phyloP scores from a whole-genome alignment of 2,797 vertebrate genomes.

The Vireo griseus region DNA sequence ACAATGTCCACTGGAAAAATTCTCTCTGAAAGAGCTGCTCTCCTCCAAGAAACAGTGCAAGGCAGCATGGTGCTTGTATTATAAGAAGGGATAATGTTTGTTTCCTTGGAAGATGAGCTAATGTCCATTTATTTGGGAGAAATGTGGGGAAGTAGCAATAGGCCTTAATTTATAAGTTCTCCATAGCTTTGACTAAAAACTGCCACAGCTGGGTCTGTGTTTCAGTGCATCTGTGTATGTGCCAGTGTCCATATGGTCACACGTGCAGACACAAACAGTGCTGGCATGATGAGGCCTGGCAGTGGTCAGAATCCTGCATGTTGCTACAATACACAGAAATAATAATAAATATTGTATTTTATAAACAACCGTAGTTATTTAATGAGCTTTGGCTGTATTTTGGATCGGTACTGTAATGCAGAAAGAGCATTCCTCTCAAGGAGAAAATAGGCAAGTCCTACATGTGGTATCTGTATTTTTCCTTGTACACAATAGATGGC shows the following conservation, averaged over 20 bases:
- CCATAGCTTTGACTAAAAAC: neutral
- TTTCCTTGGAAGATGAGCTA: neutral
- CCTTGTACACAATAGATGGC: slow-evolving; percentile 59
- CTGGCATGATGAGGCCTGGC: neutral
- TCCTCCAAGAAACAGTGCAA: neutral
- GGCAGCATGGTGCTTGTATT: neutral
- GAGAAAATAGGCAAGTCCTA: neutral
- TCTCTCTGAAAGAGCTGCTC: neutral
- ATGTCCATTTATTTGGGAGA: neutral
- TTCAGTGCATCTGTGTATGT: neutral
- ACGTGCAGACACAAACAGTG: accelerated
- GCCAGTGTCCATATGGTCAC: neutral
- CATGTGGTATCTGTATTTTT: neutral
- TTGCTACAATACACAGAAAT: neutral
- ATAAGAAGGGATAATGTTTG: neutral
- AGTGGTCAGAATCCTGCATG: neutral
- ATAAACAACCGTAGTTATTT: neutral
- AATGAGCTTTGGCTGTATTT: neutral
- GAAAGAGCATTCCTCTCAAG: neutral
- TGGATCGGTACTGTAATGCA: neutral
- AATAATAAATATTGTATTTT: neutral
- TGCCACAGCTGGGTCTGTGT: neutral
- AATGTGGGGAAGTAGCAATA: neutral
- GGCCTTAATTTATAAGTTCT: neutral
- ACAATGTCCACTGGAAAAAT: neutral